Base-by-base conservation (phyloP, 2,113 vertebrate genomes). In the Litocranius walleri region DNA sequence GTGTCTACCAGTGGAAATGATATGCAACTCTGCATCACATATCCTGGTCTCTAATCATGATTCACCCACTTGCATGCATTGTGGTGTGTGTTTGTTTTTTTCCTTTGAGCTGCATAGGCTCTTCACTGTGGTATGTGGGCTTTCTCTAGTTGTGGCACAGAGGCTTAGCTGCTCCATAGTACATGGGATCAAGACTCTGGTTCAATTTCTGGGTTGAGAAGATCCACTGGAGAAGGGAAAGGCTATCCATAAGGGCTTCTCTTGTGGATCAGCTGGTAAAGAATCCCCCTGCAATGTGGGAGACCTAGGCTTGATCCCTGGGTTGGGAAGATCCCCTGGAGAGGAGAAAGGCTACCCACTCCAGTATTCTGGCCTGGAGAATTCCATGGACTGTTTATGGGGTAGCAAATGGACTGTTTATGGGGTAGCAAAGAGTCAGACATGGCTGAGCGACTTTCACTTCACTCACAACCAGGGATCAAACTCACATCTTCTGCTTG, bases 401-500 rank as follows among this genome's bases (percentile, higher is more conserved):
- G n/a, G 67, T 6, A 1, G 5, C 10, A 71, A 19, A 67, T 36
- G 19, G 67, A 71, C 67, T 71, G 9, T 71, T 2, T n/a, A 71
- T 12, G n/a, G 67, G n/a, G 67, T 6, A 1, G 5, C 10, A 71
- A 19, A 67, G n/a, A 36, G n/a, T 23, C n/a, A 36, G 9, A 36
- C 10, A 40, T 23, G 67, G 23, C 67, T 12, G 5, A 71, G 67
- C 2, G 9, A 40, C n/a, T 71, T 71, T 71, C n/a, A 71, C 9
- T 36, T 71, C 64, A 36, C 10, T 21, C n/a, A 40, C 36, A 74
- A 74, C 36, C 36, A 74, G 36, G 21, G 11, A 43, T 40, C 36
- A 74, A 74, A 74, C 3, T 11, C 0, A 0, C 36, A 43, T 74
- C 71, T 40, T 40, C 21, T 74, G 11, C 21, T 3, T 13, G 6